Conservation (phyloP, 2,888 invertebrate genomes). For the Diplolepis rosae region DNA sequence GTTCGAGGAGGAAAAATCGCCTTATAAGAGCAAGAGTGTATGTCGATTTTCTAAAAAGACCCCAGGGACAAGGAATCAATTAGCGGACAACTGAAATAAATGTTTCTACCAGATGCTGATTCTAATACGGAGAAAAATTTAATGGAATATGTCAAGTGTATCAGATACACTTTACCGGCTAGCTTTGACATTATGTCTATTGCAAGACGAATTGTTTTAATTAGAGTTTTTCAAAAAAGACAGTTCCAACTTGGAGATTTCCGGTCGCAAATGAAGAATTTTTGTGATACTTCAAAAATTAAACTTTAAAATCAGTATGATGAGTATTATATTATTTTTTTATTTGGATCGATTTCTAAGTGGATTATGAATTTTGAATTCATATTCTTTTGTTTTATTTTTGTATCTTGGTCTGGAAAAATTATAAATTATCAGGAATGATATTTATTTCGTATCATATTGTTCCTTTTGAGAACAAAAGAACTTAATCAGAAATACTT, state of each 20-base stretch:
- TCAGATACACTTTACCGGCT: not conserved
- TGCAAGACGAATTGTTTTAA: not conserved
- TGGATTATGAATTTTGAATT: too few relatives aligned
- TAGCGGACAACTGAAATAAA: slow-evolving; percentile 21
- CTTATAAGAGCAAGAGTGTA: slow-evolving; percentile 22
- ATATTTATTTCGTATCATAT: too few relatives aligned
- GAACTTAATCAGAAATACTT: too few relatives aligned
- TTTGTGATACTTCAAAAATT: too few relatives aligned
- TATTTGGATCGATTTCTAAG: too few relatives aligned
- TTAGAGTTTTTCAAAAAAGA: not conserved
- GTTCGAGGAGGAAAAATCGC: slow-evolving; percentile 38
- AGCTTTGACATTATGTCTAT: slow-evolving; percentile 2
- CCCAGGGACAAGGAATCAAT: slow-evolving; percentile 24
- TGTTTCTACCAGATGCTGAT: slow-evolving; percentile 12
- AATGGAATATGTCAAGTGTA: slow-evolving; percentile 26
- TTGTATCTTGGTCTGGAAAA: too few relatives aligned
- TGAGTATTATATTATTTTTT: too few relatives aligned
- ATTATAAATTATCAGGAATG: too few relatives aligned
- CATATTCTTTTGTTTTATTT: too few relatives aligned
- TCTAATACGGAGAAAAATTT: slow-evolving; percentile 17
- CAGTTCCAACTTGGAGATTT: not conserved
- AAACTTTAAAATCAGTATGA: too few relatives aligned
- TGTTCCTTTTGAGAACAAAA: too few relatives aligned
- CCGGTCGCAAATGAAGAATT: too few relatives aligned
- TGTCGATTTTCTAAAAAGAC: slow-evolving; percentile 31